phyloP scores from a whole-genome alignment of 2,113 vertebrate species.

The Orycteropus afer region DNA sequence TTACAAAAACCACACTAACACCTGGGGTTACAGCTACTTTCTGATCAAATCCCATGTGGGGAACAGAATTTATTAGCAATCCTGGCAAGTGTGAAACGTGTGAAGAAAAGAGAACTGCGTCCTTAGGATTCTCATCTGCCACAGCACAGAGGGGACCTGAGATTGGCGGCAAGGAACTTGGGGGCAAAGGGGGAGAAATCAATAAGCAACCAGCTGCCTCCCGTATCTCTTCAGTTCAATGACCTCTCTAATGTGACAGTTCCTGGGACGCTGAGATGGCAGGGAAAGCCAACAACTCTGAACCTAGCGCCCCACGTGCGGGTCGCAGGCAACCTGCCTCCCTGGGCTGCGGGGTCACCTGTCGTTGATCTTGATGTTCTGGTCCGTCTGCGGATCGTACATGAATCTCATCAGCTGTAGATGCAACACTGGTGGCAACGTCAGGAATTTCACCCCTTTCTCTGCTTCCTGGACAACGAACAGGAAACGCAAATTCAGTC shows the following conservation, averaged over 20 bases:
- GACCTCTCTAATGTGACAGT: rapidly evolving
- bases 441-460: slow-evolving; percentile 98
- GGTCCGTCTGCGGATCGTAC: slow-evolving; percentile 99
- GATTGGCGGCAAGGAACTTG: no score
- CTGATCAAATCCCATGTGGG: no score
- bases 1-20: background rate
- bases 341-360: slow-evolving; percentile 87
- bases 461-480: slow-evolving; percentile 92
- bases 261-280: background rate
- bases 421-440: slow-evolving; percentile 97
- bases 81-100: background rate
- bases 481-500: slow-evolving; percentile 49
- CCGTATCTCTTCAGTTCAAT: no score
- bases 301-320: no score
- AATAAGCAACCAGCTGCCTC: background rate
- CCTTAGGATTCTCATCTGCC: rapidly evolving
- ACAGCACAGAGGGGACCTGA: rapidly evolving
- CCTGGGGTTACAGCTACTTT: no score
- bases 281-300: no score
- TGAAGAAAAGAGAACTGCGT: background rate
- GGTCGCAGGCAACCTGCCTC: no score
- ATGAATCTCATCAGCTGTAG: slow-evolving; percentile 99
- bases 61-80: background rate
- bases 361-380: slow-evolving; percentile 99
- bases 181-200: no score